Evolutionary conservation across 2,888 invertebrate genomes (phyloP).

Genomic region (Pharmacophagus antenor): DNA sequence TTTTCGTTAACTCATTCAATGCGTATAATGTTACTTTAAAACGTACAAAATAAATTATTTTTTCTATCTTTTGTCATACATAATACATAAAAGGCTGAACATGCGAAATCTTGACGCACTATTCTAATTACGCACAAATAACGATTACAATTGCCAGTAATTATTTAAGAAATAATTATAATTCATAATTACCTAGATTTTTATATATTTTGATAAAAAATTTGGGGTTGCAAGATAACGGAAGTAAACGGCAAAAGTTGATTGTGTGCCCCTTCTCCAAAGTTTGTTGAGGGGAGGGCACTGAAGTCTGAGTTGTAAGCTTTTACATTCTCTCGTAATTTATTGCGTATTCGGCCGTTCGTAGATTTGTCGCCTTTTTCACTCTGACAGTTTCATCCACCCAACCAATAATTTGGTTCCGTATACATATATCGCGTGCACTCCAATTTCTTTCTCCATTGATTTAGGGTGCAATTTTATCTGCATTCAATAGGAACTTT

Average conservation of each 20-base stretch:
- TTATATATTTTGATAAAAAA: too few relatives aligned
- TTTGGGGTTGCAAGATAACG: neutral
- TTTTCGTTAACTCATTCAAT: too few relatives aligned
- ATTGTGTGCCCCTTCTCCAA: conserved; percentile 40
- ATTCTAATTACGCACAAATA: neutral
- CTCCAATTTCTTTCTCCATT: conserved; percentile 47
- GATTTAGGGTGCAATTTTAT: conserved; percentile 35
- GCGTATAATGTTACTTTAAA: too few relatives aligned
- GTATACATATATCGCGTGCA: conserved; percentile 40
- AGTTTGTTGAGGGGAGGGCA: conserved; percentile 39
- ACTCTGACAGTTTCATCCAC: conserved; percentile 39
- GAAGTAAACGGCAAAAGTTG: conserved; percentile 33
- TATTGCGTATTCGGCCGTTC: conserved; percentile 44
- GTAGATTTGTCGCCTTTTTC: conserved; percentile 47
- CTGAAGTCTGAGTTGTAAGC: conserved; percentile 40
- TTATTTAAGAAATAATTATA: too few relatives aligned
- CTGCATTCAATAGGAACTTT: too few relatives aligned
- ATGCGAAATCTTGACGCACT: too few relatives aligned
- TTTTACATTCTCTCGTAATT: conserved; percentile 62
- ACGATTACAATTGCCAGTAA: neutral
- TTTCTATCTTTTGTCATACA: too few relatives aligned
- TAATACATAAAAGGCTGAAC: too few relatives aligned
- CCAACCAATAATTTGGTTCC: conserved; percentile 52
- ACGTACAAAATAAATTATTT: too few relatives aligned
- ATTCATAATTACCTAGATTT: too few relatives aligned